Evolutionary conservation across 2,888 invertebrate species (phyloP).

Genomic region (Smittia aterrima): DNA sequence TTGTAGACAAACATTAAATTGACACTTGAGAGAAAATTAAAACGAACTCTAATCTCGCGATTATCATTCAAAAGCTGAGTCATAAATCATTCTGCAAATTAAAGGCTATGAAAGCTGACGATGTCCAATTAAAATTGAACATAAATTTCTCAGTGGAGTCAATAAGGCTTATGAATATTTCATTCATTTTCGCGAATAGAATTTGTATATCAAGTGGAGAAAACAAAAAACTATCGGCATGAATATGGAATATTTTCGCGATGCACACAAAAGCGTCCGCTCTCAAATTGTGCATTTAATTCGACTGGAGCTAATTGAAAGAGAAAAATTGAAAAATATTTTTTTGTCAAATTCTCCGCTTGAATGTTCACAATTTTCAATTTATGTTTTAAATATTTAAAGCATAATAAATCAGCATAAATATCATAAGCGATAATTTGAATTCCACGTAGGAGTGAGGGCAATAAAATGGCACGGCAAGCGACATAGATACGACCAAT

Average conservation of each 20-base stretch:
- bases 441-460: constrained; percentile 21
- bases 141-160: no score
- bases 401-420: constrained; percentile 28
- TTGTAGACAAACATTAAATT: no score
- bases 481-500: constrained; percentile 20
- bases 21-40: no score
- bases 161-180: no score
- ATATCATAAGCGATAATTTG: constrained; percentile 21
- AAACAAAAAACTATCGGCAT: background rate
- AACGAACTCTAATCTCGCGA: no score
- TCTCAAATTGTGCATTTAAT: constrained; percentile 5
- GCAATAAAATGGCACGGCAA: constrained; percentile 20
- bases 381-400: constrained; percentile 35
- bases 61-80: no score
- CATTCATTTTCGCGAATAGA: no score
- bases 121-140: no score
- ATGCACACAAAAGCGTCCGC: no score
- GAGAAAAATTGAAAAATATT: background rate
- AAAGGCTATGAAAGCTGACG: no score
- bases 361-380: constrained; percentile 24
- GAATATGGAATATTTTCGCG: no score
- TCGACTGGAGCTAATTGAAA: background rate
- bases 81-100: no score
- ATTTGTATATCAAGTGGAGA: background rate
- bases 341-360: background rate